These are phyloP conservation scores for Ectemnius cavifrons DNA, from an alignment of 2,888 invertebrate species.

Conservation along the genomic window DNA sequence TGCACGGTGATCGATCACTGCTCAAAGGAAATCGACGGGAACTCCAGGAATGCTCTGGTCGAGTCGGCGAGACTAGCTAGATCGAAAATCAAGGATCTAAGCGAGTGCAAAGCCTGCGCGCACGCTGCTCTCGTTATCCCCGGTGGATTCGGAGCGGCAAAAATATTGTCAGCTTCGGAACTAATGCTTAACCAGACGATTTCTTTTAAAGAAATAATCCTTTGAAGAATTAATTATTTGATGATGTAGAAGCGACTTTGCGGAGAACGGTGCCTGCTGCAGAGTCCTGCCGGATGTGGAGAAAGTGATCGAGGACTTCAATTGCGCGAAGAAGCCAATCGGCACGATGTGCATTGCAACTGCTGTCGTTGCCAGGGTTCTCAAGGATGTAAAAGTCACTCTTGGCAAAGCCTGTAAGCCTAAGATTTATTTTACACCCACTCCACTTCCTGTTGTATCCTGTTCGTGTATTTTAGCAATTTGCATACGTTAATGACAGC, in stretches of 20 bases:
- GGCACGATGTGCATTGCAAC: conserved; percentile 80
- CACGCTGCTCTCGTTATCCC: conserved; percentile 80
- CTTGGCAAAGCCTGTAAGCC: conserved; percentile 74
- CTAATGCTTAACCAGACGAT: no score
- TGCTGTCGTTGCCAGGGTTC: conserved; percentile 78
- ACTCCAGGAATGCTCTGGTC: conserved; percentile 78
- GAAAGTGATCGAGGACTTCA: conserved; percentile 79
- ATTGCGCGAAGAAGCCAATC: conserved; percentile 79
- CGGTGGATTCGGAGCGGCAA: conserved; percentile 81
- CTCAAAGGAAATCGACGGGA: conserved; percentile 54
- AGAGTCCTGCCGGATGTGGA: conserved; percentile 78
- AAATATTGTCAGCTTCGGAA: conserved; percentile 78
- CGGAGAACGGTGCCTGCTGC: conserved; percentile 78
- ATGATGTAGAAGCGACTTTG: conserved; percentile 78
- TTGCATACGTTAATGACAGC: no score
- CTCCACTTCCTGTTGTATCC: conserved; percentile 8
- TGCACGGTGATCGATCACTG: conserved; percentile 61
- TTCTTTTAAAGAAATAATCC: no score
- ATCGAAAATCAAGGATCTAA: conserved; percentile 75
- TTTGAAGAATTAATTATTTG: no score
- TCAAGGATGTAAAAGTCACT: conserved; percentile 74
- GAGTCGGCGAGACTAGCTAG: conserved; percentile 80
- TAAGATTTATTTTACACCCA: neutral
- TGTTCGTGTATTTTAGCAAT: neutral
- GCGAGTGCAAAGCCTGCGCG: conserved; percentile 73